Percentiles rank a stretch among this genome's conserved stretches.
phyloP scores from a whole-genome alignment of 2,888 invertebrate genomes.

The Aethes cnicana region DNA sequence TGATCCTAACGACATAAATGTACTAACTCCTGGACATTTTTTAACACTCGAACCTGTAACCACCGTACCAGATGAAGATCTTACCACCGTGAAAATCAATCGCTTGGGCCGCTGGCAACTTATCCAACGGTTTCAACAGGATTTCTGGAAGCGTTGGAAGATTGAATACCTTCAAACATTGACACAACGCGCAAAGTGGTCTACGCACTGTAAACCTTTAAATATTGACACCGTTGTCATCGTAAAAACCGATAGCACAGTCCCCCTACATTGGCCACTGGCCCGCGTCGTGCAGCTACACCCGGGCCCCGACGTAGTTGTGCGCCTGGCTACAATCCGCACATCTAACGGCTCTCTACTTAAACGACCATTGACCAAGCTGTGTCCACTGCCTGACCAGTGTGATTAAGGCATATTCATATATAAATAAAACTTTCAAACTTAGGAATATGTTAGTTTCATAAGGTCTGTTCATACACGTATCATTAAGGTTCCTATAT shows the following conservation, averaged over 20 bases:
- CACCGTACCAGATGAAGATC: neutral
- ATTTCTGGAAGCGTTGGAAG: conserved; percentile 32
- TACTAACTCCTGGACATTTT: conserved; percentile 3
- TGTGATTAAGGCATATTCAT: neutral
- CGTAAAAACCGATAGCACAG: conserved; percentile 14
- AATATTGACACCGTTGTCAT: conserved; percentile 9
- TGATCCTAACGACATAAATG: conserved; percentile 8
- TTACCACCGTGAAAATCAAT: neutral
- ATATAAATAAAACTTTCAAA: neutral
- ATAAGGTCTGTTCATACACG: neutral
- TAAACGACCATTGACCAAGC: conserved; percentile 9
- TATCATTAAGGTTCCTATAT: neutral
- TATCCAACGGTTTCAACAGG: conserved; percentile 24
- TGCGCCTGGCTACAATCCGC: conserved; percentile 17
- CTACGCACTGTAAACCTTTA: neutral
- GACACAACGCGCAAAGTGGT: conserved; percentile 36
- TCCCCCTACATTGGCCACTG: conserved; percentile 19
- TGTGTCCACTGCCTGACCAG: conserved; percentile 8
- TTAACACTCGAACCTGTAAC: conserved; percentile 6
- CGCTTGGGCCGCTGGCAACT: conserved; percentile 22
- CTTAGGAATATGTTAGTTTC: neutral
- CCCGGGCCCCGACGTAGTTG: conserved; percentile 22
- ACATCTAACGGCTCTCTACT: conserved; percentile 13
- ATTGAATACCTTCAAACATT: conserved; percentile 27
- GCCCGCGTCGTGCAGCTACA: conserved; percentile 5